Base-by-base conservation (phyloP, 2,888 invertebrate species). In the Amiota mariae region DNA sequence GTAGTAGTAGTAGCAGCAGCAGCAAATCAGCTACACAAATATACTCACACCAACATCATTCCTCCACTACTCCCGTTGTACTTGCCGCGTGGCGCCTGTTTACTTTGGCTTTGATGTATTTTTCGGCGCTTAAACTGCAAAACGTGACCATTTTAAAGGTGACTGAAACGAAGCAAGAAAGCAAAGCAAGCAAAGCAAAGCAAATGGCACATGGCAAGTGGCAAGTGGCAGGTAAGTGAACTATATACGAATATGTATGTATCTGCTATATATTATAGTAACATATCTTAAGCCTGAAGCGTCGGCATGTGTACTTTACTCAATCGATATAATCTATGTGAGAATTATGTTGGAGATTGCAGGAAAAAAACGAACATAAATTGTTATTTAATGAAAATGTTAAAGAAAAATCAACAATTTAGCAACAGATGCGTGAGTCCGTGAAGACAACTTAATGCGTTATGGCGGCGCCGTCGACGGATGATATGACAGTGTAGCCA, bases 111-210 rank as follows among this genome's bases (percentile, higher is more conserved):
- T 71, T 72, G 46, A 46, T 54, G 18, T 72, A 20, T 72, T 63
- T 46, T 54, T 74, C 75, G 80, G 81, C 86, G 84, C 83, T 87
- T 86, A 87, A 87, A 87, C 86, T 85, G 85, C 78, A 80, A 78
- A 87, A 87, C 87, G 88, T 87, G 87, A 87, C 88, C 87, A 87
- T 87, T 87, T 87, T 82, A 85, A 84, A 84, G 84, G 80, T 59
- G 20, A 51, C 20, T 13, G 20, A 20, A 20, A 11, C 18, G 4
- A 18, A 59, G 24, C 18, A 4, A 70, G 49, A 24, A 57, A 54
- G 57, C 71, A 13, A 57, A 15, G 59, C 15, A 57, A 54, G 57
- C 71, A 13, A 57, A 15, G 59, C 15, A 54, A 54, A 13, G 54
- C 59, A 59, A 36, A 59, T 20, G 20, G 54, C 59, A 59, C 2